Evolutionary conservation across 2,797 vertebrate species (phyloP).

Genomic region (Fratercula arctica): DNA sequence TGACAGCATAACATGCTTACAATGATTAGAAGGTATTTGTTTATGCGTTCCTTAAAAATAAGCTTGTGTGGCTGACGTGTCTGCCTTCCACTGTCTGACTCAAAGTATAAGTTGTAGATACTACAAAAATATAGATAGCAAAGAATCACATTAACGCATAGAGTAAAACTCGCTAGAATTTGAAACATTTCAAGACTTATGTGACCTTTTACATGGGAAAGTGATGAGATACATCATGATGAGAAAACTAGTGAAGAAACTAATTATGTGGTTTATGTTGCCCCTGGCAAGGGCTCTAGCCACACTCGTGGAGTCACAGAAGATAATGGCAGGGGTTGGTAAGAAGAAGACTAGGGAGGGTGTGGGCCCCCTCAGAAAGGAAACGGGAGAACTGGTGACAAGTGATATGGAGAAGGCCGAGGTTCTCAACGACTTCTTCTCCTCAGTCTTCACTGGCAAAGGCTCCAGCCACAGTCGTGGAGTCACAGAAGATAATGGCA

Average conservation of each 20-base stretch:
- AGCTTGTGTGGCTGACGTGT: not conserved
- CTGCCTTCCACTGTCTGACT: not conserved
- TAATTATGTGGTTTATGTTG: not conserved
- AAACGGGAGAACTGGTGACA: too few relatives aligned
- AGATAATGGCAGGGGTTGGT: too few relatives aligned
- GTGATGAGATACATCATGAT: not conserved
- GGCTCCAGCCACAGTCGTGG: too few relatives aligned
- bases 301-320: too few relatives aligned
- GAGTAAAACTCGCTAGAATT: not conserved
- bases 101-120: not conserved
- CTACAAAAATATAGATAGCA: not conserved
- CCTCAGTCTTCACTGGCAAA: too few relatives aligned
- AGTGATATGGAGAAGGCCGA: too few relatives aligned
- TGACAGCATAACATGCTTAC: not conserved
- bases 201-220: not conserved
- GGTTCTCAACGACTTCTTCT: too few relatives aligned
- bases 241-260: not conserved
- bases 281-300: too few relatives aligned
- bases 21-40: not conserved
- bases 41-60: not conserved
- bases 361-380: too few relatives aligned
- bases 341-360: too few relatives aligned
- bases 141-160: not conserved
- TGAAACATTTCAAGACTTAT: not conserved
- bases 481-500: too few relatives aligned